A percentile compares a stretch with the other conserved stretches of the same genome.
These are phyloP conservation scores for Sebastiscus albofasciatus DNA, from an alignment of 2,797 vertebrate species.

Conservation along the genomic window DNA sequence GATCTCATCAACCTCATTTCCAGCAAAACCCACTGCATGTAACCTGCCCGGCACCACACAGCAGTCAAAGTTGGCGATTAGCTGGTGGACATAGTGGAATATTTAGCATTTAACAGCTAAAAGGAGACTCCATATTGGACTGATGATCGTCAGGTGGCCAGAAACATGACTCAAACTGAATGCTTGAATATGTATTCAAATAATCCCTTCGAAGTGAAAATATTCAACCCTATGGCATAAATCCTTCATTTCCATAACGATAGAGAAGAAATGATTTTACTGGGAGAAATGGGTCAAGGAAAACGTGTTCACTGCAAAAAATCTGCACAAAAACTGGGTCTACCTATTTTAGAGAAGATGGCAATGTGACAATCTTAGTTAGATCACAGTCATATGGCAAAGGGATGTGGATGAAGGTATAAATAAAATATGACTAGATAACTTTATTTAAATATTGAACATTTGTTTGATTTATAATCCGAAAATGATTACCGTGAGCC, in stretches of 20 bases:
- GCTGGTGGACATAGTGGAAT: neutral
- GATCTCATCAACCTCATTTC: no score
- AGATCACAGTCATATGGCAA: neutral
- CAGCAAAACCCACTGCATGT: no score
- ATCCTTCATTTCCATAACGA: no score
- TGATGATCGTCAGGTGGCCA: neutral
- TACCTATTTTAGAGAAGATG: no score
- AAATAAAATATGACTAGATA: neutral
- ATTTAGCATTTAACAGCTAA: neutral
- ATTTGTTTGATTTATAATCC: neutral
- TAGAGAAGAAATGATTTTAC: neutral
- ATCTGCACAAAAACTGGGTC: no score
- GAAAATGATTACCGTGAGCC: neutral
- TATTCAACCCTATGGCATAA: no score
- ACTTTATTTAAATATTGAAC: neutral
- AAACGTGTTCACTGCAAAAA: neutral
- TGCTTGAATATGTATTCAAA: neutral
- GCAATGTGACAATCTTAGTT: neutral
- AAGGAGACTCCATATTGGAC: neutral
- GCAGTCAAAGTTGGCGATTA: neutral
- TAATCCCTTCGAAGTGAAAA: neutral
- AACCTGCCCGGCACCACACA: no score
- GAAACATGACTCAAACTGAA: neutral
- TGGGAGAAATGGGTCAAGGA: neutral
- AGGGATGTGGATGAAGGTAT: neutral